Percentiles rank a stretch among this genome's conserved stretches.
Evolutionary conservation across 2,797 vertebrate genomes (phyloP).

Genomic region (Bryconaethiops microstoma): DNA sequence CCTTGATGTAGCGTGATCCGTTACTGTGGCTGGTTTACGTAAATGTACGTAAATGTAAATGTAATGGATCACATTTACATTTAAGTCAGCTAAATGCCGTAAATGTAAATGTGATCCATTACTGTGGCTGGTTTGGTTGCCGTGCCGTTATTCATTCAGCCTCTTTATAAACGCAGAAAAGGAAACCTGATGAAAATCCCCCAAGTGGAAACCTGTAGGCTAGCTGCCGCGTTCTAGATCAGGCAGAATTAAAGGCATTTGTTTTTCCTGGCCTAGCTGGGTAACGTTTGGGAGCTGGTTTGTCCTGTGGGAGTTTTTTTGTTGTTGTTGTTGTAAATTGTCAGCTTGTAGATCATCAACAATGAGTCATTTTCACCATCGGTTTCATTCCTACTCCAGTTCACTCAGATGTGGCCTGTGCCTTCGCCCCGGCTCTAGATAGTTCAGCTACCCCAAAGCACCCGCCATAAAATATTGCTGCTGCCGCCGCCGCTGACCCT

Average conservation of each 20-base stretch:
- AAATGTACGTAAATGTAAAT: no score
- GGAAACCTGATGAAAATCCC: no score
- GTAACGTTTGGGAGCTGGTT: not conserved
- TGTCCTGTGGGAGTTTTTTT: not conserved
- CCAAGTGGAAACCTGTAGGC: no score
- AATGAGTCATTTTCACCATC: not conserved
- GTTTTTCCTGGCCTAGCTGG: not conserved
- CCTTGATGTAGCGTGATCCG: no score
- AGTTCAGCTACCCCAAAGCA: not conserved
- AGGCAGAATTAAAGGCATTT: not conserved
- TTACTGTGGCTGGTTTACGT: no score
- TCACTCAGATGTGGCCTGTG: not conserved
- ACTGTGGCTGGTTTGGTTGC: no score
- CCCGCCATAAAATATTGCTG: conserved; percentile 1
- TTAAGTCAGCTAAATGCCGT: no score
- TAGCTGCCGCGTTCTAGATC: no score
- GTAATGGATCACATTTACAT: no score
- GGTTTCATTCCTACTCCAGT: not conserved
- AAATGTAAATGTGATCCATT: no score
- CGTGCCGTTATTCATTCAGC: no score
- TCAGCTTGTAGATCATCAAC: not conserved
- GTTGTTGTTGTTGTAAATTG: not conserved
- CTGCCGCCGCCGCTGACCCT: conserved; percentile 35
- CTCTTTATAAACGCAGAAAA: no score
- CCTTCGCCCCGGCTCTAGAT: not conserved